Evolutionary conservation across 2,113 vertebrate species (phyloP).

Genomic region (Cisticola juncidis): DNA sequence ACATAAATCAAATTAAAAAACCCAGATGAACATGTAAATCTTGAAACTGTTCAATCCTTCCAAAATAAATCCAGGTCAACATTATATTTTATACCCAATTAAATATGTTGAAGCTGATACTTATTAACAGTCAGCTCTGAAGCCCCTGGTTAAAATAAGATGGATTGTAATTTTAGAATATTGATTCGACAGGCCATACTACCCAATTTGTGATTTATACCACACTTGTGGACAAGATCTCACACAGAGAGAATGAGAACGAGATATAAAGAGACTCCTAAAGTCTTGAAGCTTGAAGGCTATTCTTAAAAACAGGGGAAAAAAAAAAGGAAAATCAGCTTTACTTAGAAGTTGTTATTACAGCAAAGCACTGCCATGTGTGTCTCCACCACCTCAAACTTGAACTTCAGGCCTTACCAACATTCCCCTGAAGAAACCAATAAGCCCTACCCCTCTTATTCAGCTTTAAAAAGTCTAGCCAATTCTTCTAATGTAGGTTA

Average conservation of each 20-base stretch:
- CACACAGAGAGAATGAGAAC: background rate
- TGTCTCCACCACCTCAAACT: background rate
- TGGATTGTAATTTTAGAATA: background rate
- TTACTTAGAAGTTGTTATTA: background rate
- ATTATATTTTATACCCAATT: background rate
- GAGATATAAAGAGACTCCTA: background rate
- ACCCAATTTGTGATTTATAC: background rate
- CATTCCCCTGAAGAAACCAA: background rate
- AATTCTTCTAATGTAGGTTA: background rate
- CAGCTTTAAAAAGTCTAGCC: background rate
- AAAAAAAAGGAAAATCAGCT: background rate
- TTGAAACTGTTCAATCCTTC: background rate
- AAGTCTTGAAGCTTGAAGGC: background rate
- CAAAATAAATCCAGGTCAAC: background rate
- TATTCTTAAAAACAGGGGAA: background rate
- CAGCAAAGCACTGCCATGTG: background rate
- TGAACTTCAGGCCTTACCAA: background rate
- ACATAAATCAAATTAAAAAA: background rate
- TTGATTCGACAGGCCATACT: background rate
- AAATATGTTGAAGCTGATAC: background rate
- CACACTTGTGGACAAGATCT: background rate
- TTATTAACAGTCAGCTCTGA: background rate
- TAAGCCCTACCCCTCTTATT: background rate
- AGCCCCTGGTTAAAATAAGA: background rate
- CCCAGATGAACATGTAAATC: background rate